These are phyloP conservation scores for Tamandua tetradactyla DNA, from an alignment of 2,797 vertebrate species.

Conservation along the genomic window DNA sequence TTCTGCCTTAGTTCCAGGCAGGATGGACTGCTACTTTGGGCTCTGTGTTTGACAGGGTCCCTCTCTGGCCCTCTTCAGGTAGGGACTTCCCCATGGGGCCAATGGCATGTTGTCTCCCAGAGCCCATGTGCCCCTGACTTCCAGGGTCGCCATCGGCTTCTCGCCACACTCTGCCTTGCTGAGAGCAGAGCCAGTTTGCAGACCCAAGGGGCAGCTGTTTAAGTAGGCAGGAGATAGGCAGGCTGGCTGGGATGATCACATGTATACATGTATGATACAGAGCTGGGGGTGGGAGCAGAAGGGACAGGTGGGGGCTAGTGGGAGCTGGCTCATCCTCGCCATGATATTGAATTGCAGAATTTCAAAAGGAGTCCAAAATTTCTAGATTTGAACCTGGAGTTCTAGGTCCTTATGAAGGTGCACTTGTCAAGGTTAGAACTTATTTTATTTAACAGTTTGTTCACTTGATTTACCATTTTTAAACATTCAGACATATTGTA, in stretches of 20 bases:
- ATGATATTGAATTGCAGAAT: fast-evolving
- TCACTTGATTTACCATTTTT: not conserved
- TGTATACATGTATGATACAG: fast-evolving
- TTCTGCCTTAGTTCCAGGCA: not conserved
- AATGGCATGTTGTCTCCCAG: not conserved
- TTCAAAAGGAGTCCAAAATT: not conserved
- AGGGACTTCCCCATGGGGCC: not conserved
- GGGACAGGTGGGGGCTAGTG: too few species aligned
- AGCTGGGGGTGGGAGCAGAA: not conserved
- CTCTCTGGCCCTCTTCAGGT: too few species aligned
- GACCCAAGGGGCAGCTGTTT: not conserved
- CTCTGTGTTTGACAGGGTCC: not conserved
- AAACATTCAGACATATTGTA: not conserved
- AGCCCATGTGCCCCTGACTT: too few species aligned
- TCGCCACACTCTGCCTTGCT: not conserved
- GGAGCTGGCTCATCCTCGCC: not conserved
- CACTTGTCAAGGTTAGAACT: not conserved
- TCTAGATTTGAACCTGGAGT: not conserved
- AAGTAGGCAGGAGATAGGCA: fast-evolving
- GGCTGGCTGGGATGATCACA: not conserved
- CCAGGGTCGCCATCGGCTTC: not conserved
- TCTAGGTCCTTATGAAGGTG: not conserved
- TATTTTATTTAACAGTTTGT: not conserved
- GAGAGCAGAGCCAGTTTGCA: not conserved
- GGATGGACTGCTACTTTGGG: not conserved